phyloP scores from a whole-genome alignment of 2,888 invertebrate genomes.

The Crepidodera aurea region DNA sequence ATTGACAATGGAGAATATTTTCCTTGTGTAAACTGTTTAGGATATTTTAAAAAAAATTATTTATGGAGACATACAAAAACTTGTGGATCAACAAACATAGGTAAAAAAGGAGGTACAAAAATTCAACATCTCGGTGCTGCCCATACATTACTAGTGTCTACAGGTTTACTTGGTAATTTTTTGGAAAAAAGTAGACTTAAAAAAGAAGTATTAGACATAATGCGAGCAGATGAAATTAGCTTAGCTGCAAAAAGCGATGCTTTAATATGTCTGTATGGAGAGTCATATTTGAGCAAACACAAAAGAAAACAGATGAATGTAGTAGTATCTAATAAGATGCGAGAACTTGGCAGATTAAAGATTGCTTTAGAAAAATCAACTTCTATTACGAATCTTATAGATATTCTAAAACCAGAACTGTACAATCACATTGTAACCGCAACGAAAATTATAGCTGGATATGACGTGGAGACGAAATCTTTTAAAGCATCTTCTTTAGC shows the following conservation, averaged over 20 bases:
- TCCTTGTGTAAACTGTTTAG: not conserved
- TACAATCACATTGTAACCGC: conserved; percentile 2
- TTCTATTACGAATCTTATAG: not conserved
- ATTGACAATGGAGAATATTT: no score
- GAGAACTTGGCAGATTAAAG: conserved; percentile 11
- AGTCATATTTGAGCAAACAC: conserved; percentile 14
- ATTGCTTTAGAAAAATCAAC: conserved; percentile 1
- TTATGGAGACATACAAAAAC: not conserved
- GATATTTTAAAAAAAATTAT: not conserved
- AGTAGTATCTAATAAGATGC: conserved; percentile 16
- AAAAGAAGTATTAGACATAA: conserved; percentile 12
- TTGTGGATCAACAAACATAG: not conserved
- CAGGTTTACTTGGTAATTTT: not conserved
- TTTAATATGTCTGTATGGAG: conserved; percentile 16
- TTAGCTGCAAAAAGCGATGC: conserved; percentile 4
- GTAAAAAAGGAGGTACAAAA: not conserved
- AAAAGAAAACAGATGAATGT: conserved; percentile 11
- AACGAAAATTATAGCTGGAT: conserved; percentile 21
- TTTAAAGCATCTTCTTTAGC: conserved; percentile 14
- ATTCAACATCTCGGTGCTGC: not conserved
- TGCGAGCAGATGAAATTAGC: conserved; percentile 17
- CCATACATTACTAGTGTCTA: not conserved
- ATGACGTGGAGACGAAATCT: conserved; percentile 4
- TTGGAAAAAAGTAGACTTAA: not conserved
- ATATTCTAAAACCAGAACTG: conserved; percentile 18